Base-by-base conservation (phyloP, 2,797 vertebrate genomes). In the Cheirogaleus major region DNA sequence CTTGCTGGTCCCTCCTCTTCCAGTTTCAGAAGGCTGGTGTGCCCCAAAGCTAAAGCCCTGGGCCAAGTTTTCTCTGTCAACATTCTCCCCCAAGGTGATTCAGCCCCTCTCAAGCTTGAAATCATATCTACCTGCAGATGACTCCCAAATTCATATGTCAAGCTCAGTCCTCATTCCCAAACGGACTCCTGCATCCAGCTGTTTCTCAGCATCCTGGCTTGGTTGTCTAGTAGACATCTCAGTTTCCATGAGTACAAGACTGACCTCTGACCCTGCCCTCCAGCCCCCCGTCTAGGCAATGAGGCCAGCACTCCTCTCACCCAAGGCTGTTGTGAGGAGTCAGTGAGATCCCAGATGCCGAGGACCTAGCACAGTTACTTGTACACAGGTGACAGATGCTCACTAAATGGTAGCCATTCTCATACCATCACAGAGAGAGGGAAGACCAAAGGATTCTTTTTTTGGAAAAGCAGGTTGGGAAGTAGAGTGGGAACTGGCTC, bases 271-370 rank as follows among this genome's bases (percentile, higher is more conserved):
- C 14, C 32, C 15, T 2, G 3, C 5, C 35, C 32, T 17, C 18
- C 7, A 27, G 76, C 23, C 59, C 9, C 6, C 43, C 50, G n/a
- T 0, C 23, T 2, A 41, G 12, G 7, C 41, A 4, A 13, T 0
- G 22, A 65, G 25, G 12, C 48, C 14, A 13, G 30, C 43, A 6
- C 20, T 14, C 61, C 43, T 22, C 48, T 57, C 52, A 35, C 41
- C 18, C 4, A 15, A 70, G 32, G 69, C 48, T 15, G 3, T 45
- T 30, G 7, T 3, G 32, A 85, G 50, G 35, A 52, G 25, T 1
- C 11, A 78, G 23, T 7, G 38, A 79, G 38, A 23, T 12, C 81
- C 27, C 23, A 17, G 23, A 1, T 5, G 48, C 48, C 23, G 48
- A 63, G 30, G 35, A 23, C 15, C 52, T 0, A 8, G 59, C 23